Percentiles rank a stretch among this genome's conserved stretches.
Conservation (phyloP, 92 coral and sea anemone genomes). For the Isaurus tuberculatus region DNA sequence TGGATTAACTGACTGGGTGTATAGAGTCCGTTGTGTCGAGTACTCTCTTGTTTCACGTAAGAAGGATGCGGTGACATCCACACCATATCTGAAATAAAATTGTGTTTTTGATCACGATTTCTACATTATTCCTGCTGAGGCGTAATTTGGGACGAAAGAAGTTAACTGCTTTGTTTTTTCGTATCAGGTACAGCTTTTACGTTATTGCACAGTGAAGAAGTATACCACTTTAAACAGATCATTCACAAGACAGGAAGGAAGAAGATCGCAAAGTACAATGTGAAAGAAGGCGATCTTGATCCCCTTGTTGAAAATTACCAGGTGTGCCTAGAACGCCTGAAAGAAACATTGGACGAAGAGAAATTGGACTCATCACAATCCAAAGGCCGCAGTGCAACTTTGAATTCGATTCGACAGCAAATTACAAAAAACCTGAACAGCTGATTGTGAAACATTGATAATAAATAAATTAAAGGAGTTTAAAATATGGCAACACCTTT, state of each 20-base stretch:
- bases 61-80: too few relatives aligned
- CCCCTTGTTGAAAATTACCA: conserved; percentile 78
- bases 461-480: neutral
- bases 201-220: conserved; percentile 86
- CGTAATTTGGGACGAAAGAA: neutral
- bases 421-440: conserved; percentile 15
- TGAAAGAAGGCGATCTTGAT: conserved; percentile 73
- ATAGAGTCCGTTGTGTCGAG: too few relatives aligned
- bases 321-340: conserved; percentile 57
- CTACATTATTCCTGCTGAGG: too few relatives aligned
- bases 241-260: conserved; percentile 83
- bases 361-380: conserved; percentile 17
- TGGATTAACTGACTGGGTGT: too few relatives aligned
- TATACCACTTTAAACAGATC: conserved; percentile 86
- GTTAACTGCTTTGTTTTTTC: neutral
- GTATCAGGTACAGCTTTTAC: conserved; percentile 90
- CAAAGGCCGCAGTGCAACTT: conserved; percentile 24
- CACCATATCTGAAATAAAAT: too few relatives aligned
- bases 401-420: conserved; percentile 27
- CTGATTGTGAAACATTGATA: neutral
- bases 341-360: conserved; percentile 28
- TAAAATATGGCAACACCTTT: neutral
- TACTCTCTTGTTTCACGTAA: too few relatives aligned
- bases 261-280: conserved; percentile 71
- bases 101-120: too few relatives aligned